Evolutionary conservation across 2,113 vertebrate species (phyloP).

Genomic region (Podarcis raffonei): DNA sequence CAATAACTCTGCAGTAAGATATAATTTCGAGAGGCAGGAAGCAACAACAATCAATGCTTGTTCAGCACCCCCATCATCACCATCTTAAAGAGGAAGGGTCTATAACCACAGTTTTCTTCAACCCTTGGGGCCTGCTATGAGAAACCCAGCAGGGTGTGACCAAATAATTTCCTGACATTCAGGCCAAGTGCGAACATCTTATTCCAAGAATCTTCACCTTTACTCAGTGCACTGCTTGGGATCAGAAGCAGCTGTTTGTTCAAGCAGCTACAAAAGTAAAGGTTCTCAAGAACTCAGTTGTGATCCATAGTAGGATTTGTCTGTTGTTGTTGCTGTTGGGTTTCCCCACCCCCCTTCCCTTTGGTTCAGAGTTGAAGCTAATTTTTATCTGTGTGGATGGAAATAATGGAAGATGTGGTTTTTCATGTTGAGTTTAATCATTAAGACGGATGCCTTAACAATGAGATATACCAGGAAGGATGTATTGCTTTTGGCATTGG

Average conservation of each 20-base stretch:
- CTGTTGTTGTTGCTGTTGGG: background rate
- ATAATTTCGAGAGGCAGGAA: background rate
- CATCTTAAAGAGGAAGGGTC: conserved; percentile 20
- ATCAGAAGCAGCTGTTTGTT: background rate
- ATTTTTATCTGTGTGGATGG: background rate
- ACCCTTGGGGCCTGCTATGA: background rate
- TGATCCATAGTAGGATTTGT: background rate
- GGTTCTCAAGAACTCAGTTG: background rate
- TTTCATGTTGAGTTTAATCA: conserved; percentile 29
- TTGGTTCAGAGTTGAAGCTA: background rate
- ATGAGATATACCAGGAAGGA: background rate
- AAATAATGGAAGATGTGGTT: conserved; percentile 16
- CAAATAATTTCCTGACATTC: background rate
- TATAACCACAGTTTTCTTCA: background rate
- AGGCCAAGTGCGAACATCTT: accelerated
- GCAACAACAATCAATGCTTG: conserved; percentile 43
- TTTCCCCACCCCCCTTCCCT: background rate
- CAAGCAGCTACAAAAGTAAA: background rate
- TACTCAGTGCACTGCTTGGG: background rate
- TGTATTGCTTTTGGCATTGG: conserved; percentile 24
- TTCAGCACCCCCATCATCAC: conserved; percentile 10
- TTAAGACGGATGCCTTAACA: background rate
- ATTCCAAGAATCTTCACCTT: background rate
- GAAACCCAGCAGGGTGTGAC: background rate
- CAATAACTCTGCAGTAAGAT: conserved; percentile 27